Percentiles rank a stretch among this genome's conserved stretches.
phyloP scores from a whole-genome alignment of 1,140 invertebrate genomes.

The Bombyx mandarina region DNA sequence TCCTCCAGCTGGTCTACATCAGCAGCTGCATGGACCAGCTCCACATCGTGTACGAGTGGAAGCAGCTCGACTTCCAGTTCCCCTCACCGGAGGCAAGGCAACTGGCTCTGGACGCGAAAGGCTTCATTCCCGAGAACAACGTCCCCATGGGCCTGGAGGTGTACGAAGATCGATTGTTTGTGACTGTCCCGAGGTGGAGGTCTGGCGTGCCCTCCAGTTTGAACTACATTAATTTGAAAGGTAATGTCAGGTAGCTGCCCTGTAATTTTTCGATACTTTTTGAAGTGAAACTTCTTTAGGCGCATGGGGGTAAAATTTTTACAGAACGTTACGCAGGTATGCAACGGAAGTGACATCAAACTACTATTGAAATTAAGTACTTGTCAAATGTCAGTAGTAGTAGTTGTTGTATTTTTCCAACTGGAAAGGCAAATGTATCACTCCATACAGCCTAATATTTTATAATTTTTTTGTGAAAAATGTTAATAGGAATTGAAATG shows the following conservation, averaged over 20 bases:
- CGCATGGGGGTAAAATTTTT: no score
- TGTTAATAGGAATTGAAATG: no score
- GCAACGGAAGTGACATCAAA: no score
- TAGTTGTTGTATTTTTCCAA: no score
- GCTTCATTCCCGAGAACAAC: constrained; percentile 77
- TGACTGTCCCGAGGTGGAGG: constrained; percentile 82
- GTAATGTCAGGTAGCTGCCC: constrained; percentile 45
- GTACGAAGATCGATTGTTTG: constrained; percentile 74
- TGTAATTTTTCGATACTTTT: no score
- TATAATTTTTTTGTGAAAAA: no score
- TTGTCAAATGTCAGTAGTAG: no score
- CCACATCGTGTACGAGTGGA: constrained; percentile 79
- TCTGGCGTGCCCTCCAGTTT: constrained; percentile 80
- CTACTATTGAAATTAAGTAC: no score
- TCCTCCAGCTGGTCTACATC: constrained; percentile 41
- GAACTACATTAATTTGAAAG: constrained; percentile 79
- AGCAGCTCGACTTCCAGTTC: constrained; percentile 79
- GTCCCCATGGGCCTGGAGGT: constrained; percentile 80
- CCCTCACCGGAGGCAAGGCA: constrained; percentile 69
- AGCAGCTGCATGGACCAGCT: constrained; percentile 74
- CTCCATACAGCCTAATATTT: no score
- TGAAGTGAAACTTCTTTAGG: no score
- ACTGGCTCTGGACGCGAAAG: constrained; percentile 67
- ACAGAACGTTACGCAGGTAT: no score
- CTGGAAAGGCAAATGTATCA: no score